phyloP scores from a whole-genome alignment of 2,888 invertebrate species.

The Hanleya hanleyi region DNA sequence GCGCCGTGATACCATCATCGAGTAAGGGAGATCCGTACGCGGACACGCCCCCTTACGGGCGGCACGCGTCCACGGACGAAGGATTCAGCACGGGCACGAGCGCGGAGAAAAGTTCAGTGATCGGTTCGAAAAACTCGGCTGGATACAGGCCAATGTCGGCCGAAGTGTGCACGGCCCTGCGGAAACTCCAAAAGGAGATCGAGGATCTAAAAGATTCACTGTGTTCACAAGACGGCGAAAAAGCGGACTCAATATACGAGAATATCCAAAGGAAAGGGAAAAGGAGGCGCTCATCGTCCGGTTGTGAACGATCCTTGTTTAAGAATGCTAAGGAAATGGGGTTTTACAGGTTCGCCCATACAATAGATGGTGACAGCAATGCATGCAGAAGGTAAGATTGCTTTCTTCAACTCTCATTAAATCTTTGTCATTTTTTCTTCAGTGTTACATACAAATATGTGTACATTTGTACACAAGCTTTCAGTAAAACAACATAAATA shows the following conservation, averaged over 20 bases:
- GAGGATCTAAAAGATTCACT: slow-evolving; percentile 7
- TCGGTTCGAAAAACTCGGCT: background rate
- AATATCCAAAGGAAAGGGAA: background rate
- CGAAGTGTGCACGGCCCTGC: slow-evolving; percentile 1
- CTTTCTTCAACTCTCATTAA: too few relatives aligned
- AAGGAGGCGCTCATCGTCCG: background rate
- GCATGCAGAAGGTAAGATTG: slow-evolving; percentile 5
- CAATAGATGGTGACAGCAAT: background rate
- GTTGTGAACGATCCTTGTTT: background rate
- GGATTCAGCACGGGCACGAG: background rate
- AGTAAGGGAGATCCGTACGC: background rate
- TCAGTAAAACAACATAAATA: too few relatives aligned
- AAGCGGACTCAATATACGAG: background rate
- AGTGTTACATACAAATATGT: too few relatives aligned
- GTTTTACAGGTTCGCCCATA: slow-evolving; percentile 5
- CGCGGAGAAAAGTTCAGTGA: background rate
- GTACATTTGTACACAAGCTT: too few relatives aligned
- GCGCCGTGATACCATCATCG: slow-evolving; percentile 4
- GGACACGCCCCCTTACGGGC: background rate
- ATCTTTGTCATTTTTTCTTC: too few relatives aligned
- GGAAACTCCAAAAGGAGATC: slow-evolving; percentile 3
- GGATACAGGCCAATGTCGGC: slow-evolving; percentile 1
- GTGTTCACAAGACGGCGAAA: background rate
- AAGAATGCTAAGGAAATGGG: slow-evolving; percentile 10
- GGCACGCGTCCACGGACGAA: background rate